A percentile compares a stretch with the other conserved stretches of the same genome.
phyloP scores from a whole-genome alignment of 2,113 vertebrate species.

The Empidonax traillii region DNA sequence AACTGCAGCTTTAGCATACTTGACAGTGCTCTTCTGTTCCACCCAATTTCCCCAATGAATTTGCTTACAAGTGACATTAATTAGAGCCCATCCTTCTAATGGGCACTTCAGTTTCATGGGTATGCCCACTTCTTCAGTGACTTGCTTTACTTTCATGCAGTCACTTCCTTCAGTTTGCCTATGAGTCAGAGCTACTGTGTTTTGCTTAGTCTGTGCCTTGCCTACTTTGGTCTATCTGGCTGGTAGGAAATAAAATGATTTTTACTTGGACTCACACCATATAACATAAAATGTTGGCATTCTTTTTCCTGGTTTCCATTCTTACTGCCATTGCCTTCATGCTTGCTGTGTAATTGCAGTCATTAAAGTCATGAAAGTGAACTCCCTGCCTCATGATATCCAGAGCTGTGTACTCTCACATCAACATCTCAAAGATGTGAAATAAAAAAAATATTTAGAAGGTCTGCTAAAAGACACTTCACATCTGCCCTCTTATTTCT shows the following conservation, averaged over 20 bases:
- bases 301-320: neutral
- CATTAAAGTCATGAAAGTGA: neutral
- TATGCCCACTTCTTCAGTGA: neutral
- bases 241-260: neutral
- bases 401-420: neutral
- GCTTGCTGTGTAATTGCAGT: neutral
- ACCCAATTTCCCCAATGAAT: slow-evolving; percentile 7
- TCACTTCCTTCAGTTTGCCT: neutral
- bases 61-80: slow-evolving; percentile 9
- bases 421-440: neutral
- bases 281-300: neutral
- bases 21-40: slow-evolving; percentile 14
- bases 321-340: neutral
- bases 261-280: neutral
- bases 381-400: neutral
- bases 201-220: neutral
- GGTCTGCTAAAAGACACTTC: neutral
- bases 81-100: neutral
- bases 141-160: neutral
- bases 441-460: neutral
- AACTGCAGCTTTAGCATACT: neutral
- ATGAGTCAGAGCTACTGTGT: neutral
- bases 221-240: neutral
- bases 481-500: neutral
- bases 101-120: neutral